Base-by-base conservation (phyloP, 2,113 vertebrate genomes). In the Megaceryle maxima region DNA sequence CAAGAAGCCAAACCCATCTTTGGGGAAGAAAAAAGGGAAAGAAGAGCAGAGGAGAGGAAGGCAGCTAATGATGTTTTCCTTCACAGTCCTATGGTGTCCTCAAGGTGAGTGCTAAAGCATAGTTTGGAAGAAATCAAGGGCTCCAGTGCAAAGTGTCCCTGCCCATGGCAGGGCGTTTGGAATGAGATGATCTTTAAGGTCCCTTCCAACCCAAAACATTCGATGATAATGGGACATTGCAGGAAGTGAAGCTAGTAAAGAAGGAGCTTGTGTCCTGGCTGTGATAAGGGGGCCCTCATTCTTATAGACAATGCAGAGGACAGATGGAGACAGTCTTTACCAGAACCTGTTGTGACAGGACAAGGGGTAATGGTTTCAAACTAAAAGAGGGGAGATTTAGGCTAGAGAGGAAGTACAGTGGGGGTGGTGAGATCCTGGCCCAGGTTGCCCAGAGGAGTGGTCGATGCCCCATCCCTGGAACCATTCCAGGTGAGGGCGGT, bases 41-140 rank as follows among this genome's bases (percentile, higher is more conserved):
- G 62, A 62, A 37, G 48, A 39, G 15, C 2, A 1, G 7, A 9
- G n/a, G 31, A 37, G 10, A 70, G 28, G 72, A 35, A 41, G n/a
- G 26, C 13, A 20, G 44, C 16, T 22, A 2, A 37, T 10, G 37
- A 6, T 46, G 19, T 26, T 89, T 73, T 24, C 44, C 63, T 62
- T 85, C 39, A 2, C 13, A 48, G 66, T 29, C 25, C 44, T 16
- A 13, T 1, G 2, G 3, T 60, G 53, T 43, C 31, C 66, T 80
- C 39, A 13, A 68, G n/a, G 44, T 39, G 29, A 62, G 39, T 3
- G 69, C 85, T 88, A 69, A 92, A 96, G 86, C 57, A 88, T 76
- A 75, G 67, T 62, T 77, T 44, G 62, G 70, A 50, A 73, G 56
- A 64, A 93, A 96, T 29, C 15, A 51, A 92, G 96, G 94, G 84